phyloP scores from a whole-genome alignment of 1,140 invertebrate species.

The Formica exsecta region DNA sequence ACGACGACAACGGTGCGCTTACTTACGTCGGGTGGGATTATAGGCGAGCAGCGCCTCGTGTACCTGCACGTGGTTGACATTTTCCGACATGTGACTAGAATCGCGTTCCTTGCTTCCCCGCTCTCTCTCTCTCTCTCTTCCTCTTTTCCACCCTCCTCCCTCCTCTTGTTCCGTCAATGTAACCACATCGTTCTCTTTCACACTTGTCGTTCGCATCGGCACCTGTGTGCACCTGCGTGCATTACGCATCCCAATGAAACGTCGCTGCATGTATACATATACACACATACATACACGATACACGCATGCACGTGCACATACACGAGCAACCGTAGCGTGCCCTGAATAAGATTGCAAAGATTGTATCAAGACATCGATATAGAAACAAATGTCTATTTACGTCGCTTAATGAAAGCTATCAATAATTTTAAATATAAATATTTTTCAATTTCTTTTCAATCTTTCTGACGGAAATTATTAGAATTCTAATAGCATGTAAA shows the following conservation, averaged over 20 bases:
- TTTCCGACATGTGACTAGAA: constrained; percentile 74
- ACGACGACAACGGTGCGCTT: constrained; percentile 16
- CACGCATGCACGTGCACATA: background rate
- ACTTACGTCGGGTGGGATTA: constrained; percentile 65
- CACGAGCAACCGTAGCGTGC: background rate
- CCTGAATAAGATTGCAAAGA: constrained; percentile 17
- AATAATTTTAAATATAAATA: too few relatives aligned
- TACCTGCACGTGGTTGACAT: constrained; percentile 76
- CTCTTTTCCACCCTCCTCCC: background rate
- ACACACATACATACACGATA: background rate
- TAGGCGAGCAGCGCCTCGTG: constrained; percentile 66
- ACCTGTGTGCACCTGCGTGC: constrained; percentile 60
- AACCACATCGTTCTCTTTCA: constrained; percentile 46
- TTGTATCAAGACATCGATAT: background rate
- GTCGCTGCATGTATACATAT: background rate
- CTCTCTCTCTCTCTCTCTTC: background rate
- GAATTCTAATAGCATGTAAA: background rate
- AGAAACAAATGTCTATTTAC: too few relatives aligned
- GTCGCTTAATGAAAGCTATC: too few relatives aligned
- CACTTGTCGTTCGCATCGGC: constrained; percentile 30
- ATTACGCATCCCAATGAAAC: constrained; percentile 30
- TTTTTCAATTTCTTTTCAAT: too few relatives aligned
- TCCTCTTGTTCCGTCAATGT: background rate
- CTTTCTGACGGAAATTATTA: too few relatives aligned
- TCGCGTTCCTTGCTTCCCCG: background rate